A percentile compares a stretch with the other conserved stretches of the same genome.
These are phyloP conservation scores for Orthonevra nobilis DNA, from an alignment of 2,888 invertebrate species.

Conservation along the genomic window DNA sequence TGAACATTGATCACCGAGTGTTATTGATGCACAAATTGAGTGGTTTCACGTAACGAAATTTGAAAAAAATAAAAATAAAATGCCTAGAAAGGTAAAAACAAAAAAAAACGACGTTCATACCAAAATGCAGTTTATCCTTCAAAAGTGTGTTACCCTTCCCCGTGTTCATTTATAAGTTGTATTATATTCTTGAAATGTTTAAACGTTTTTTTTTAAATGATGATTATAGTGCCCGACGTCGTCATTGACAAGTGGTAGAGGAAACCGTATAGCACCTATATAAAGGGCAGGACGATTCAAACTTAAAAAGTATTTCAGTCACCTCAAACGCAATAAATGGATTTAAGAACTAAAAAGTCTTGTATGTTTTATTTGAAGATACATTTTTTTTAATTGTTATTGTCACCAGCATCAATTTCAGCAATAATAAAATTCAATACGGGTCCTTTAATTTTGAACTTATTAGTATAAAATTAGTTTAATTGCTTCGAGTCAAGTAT, in stretches of 20 bases:
- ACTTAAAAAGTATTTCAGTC: conserved; percentile 61
- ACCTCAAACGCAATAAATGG: conserved; percentile 67
- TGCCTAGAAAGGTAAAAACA: conserved; percentile 19
- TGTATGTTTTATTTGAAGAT: conserved; percentile 27
- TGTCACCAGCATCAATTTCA: no score
- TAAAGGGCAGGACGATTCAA: conserved; percentile 46
- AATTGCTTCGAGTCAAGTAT: no score
- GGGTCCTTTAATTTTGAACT: no score
- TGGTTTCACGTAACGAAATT: conserved; percentile 16
- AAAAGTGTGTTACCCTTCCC: conserved; percentile 11
- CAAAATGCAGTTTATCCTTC: conserved; percentile 12
- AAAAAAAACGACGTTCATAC: background rate
- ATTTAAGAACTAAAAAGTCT: conserved; percentile 57
- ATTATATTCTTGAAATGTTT: conserved; percentile 7
- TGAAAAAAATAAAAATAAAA: conserved; percentile 13
- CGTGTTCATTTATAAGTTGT: conserved; percentile 7
- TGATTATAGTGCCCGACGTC: conserved; percentile 86
- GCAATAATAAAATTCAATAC: no score
- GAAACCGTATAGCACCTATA: conserved; percentile 39
- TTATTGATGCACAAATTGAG: conserved; percentile 22
- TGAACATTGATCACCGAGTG: conserved; percentile 34
- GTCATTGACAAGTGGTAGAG: conserved; percentile 85
- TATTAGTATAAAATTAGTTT: no score
- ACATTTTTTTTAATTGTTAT: no score
- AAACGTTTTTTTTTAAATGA: conserved; percentile 44